Conservation (phyloP, 2,797 vertebrate genomes). For the Choloepus didactylus region DNA sequence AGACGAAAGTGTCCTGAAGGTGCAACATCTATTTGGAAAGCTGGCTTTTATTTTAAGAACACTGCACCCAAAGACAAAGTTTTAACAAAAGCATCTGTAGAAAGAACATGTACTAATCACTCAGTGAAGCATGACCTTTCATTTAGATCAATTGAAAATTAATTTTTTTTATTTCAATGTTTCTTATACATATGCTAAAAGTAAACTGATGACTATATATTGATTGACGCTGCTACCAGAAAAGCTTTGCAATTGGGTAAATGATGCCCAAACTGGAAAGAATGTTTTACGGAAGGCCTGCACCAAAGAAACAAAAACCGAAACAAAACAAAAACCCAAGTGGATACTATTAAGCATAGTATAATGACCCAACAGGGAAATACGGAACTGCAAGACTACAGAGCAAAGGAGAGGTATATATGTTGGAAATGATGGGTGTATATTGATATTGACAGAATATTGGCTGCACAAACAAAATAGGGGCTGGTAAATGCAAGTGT, state of each 20-base stretch:
- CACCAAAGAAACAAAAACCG: neutral
- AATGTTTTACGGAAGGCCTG: neutral
- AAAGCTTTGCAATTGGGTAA: neutral
- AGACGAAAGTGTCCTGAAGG: neutral
- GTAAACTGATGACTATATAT: neutral
- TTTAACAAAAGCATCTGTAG: neutral
- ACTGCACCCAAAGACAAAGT: neutral
- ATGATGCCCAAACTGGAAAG: neutral
- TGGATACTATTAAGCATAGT: neutral
- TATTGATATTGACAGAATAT: neutral
- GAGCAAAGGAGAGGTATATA: neutral
- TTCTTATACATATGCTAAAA: neutral
- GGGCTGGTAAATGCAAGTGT: neutral
- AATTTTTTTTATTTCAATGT: neutral
- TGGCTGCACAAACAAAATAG: neutral
- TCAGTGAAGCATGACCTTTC: neutral
- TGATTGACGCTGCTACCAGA: neutral
- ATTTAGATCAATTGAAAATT: slow-evolving; percentile 13
- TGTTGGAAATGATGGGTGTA: neutral
- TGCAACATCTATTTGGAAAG: slow-evolving; percentile 2
- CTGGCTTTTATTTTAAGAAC: neutral
- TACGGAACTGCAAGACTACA: neutral
- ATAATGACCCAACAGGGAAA: neutral
- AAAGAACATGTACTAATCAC: neutral
- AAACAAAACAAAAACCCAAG: too few species aligned